Evolutionary conservation across 2,888 invertebrate genomes (phyloP), one percentile per base, ranked within the genome.

Genomic region (Therioaphis trifolii): DNA sequence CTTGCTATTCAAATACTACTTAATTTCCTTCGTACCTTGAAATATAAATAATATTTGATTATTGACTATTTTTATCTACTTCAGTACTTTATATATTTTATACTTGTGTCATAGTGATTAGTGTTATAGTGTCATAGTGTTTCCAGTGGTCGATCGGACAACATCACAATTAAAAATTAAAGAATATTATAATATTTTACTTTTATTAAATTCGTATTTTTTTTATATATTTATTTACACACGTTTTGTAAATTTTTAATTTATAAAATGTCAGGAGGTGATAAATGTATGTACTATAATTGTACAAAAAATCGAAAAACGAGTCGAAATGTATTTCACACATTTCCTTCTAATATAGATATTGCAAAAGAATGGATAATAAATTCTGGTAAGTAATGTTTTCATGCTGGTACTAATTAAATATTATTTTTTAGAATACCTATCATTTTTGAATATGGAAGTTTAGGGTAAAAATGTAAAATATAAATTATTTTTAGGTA

Each of bases 221-320:
- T 49, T 49, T 49, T 15, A 49, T 2, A 49, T 2, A 49, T 49
- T 49, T 52, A 52, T 52, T 52, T 52, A 52, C 52, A 52, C 18
- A 52, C 52, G 52, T 52, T 52, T 52, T 52, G 7, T 52, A 52
- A 2, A 52, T 52, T 52, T 52, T 52, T 52, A 52, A 18, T 52
- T 52, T 52, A 52, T 52, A 52, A 49, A 52, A 52, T 52, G n/a
- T 52, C 52, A 52, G 52, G n/a, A 52, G 52, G 52, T 52, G 52
- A 52, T 52, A 52, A 52, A 52, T 52, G 52, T 52, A 52, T 52
- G 52, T 58, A 58, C 24, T 58, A 24, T 58, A 58, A 58, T 24
- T 58, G 58, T 12, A 21, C 24, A 12, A 58, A 58, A 24, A 58
- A 0, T 24, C 58, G 58, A 58, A 58, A 58, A 24, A 58, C 24